Percentiles rank a stretch among this genome's conserved stretches.
Evolutionary conservation across 2,113 vertebrate species (phyloP).

Genomic region (Cinclus cinclus): DNA sequence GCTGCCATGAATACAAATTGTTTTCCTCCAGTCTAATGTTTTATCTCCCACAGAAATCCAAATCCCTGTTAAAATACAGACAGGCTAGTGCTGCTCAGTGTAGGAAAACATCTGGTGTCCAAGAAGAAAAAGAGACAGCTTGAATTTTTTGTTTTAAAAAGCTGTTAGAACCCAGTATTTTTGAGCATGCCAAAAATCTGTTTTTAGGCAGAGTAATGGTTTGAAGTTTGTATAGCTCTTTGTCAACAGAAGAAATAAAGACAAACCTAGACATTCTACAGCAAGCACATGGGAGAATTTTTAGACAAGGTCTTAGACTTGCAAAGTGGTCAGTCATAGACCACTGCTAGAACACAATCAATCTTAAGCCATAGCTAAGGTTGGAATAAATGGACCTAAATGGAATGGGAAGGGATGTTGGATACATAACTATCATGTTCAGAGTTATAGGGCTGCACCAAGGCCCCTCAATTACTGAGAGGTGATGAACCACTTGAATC

Average conservation of each 20-base stretch:
- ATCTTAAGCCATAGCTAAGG: not conserved
- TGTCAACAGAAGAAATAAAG: not conserved
- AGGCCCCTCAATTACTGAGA: not conserved
- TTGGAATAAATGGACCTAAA: not conserved
- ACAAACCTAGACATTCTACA: not conserved
- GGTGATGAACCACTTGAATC: not conserved
- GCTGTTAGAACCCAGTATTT: not conserved
- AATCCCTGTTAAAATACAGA: not conserved
- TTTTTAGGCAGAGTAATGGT: not conserved
- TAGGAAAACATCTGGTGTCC: not conserved
- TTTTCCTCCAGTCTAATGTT: not conserved
- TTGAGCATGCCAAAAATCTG: not conserved
- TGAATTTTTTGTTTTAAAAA: not conserved
- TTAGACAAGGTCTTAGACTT: not conserved
- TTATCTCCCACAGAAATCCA: not conserved
- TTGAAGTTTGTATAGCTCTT: not conserved
- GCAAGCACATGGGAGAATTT: not conserved
- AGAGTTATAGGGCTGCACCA: not conserved
- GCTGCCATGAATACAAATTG: not conserved
- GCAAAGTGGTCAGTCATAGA: not conserved
- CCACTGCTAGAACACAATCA: not conserved
- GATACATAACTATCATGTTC: not conserved
- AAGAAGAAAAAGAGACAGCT: not conserved
- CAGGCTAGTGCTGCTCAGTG: not conserved
- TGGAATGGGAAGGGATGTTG: not conserved